Percentiles rank a stretch among this genome's conserved stretches.
Evolutionary conservation across 2,888 invertebrate genomes (phyloP).

Genomic region (Oeneis ivallda): DNA sequence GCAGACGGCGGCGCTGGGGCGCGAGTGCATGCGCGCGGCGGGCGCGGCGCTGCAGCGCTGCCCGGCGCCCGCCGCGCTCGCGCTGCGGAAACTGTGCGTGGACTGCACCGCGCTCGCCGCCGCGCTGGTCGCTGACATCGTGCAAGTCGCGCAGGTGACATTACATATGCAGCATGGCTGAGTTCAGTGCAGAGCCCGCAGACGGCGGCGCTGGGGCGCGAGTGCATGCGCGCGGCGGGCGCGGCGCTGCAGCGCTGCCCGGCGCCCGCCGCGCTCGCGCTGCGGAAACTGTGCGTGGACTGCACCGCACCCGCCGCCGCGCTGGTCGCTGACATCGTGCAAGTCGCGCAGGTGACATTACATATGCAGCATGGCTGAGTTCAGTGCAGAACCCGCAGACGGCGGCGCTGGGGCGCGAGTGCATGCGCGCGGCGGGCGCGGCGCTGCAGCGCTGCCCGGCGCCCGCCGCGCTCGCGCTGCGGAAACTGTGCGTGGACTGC

Average conservation of each 20-base stretch:
- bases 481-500: slow-evolving; percentile 93
- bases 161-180: slow-evolving; percentile 93
- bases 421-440: slow-evolving; percentile 70
- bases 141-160: slow-evolving; percentile 86
- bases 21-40: slow-evolving; percentile 68
- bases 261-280: slow-evolving; percentile 90
- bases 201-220: slow-evolving; percentile 54
- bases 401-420: slow-evolving; percentile 55
- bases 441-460: slow-evolving; percentile 85
- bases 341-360: slow-evolving; percentile 85
- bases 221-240: slow-evolving; percentile 70
- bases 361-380: slow-evolving; percentile 91
- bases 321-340: slow-evolving; percentile 88
- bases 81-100: slow-evolving; percentile 92
- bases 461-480: slow-evolving; percentile 91
- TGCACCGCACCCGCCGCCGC: slow-evolving; percentile 88
- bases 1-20: slow-evolving; percentile 54
- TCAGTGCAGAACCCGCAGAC: slow-evolving; percentile 53
- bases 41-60: slow-evolving; percentile 82
- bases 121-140: slow-evolving; percentile 88
- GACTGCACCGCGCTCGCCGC: slow-evolving; percentile 89
- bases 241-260: slow-evolving; percentile 84
- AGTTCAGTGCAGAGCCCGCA: slow-evolving; percentile 52
- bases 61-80: slow-evolving; percentile 90
- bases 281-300: slow-evolving; percentile 93